Base-by-base conservation (phyloP, 2,888 invertebrate genomes). In the Meliscaeva auricollis region DNA sequence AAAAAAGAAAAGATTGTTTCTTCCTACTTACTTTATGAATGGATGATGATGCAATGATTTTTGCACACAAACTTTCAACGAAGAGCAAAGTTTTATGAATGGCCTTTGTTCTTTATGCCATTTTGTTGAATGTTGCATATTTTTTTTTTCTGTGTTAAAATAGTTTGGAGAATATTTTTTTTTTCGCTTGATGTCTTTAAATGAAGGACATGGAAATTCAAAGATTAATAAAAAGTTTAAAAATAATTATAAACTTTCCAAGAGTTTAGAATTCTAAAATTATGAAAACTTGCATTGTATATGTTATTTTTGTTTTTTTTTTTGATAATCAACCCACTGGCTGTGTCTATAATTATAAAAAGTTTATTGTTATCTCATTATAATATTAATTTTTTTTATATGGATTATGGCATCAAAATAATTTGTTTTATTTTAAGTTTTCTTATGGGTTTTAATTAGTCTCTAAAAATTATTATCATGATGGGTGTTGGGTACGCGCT, bases 21-120 rank as follows among this genome's bases (percentile, higher is more conserved):
- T 46, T 46, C 46, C 13, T 15, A 17, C 17, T 30, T 58, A 58
- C 13, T 60, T 41, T 41, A 60, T 60, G 22, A 41, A 60, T 60
- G 60, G 38, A 60, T 22, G 68, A 68, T 60, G 52, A 76, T 60
- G 69, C 44, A 64, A 72, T 72, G 48, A 41, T 64, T 78, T 72
- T 62, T 44, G 38, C 30, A 30, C 2, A 56, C 2, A 56, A 80
- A 80, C 50, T 26, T 70, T 70, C 26, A 1, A 52, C 66, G 41
- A 70, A 35, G 13, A 60, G 9, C n/a, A 60, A 60, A 60, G 60
- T 60, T 58, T 60, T 60, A 41, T 60, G 60, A 60, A 60, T 41
- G 8, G 22, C 38, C 38, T 38, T 11, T 60, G 9, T 50, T 22
- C 22, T 13, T 6, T 58, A 0, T 13, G 15, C 13, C 20, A 22